Base-by-base conservation (phyloP, 1,140 invertebrate genomes). In the Heliothis subflexa region DNA sequence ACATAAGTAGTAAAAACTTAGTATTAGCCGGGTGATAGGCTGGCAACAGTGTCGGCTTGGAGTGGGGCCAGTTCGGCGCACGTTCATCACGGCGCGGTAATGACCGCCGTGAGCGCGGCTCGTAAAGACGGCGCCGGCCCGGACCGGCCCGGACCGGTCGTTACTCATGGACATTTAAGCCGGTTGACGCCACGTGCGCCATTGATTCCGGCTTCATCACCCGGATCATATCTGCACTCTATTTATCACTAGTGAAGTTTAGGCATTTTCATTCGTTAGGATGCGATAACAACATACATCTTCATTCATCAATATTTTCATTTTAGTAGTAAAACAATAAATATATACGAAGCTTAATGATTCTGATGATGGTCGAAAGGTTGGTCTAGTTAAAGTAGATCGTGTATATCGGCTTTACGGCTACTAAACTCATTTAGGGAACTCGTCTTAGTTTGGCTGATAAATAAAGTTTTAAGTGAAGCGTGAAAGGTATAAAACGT, bases 71-170 rank as follows among this genome's bases (percentile, higher is more conserved):
- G 71, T 40, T 1, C 28, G 49, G 45, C 47, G 33, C 55, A 13
- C 77, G 68, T 78, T 64, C 52, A 77, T 77, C 75, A 77, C 52
- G 18, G 61, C 3, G 3, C 77, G 54, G 55, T 72, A 61, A 78
- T 78, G 59, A 78, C 77, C 33, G 72, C 16, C 45, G 64, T 68
- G 25, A 68, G 64, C 64, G 62, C 62, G 61, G 50, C 74, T 77
- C 72, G 75, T 77, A 77, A 76, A 78, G 40, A 72, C 77, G 55
- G 25, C 77, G 66, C 4, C 55, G 11, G 76, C 16, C 25, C 9
- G 16, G 14, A 16, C 59, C 59, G 72, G 21, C 49, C 72, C 52
- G 47, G 45, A 9, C 50, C 68, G 21, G 49, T 66, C 62, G 47
- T 68, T 68, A 68, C 64, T 68, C 47, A 68, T 18, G 12, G 47